Base-by-base conservation (phyloP, 2,888 invertebrate genomes). In the Prosopocoilus inquinatus region DNA sequence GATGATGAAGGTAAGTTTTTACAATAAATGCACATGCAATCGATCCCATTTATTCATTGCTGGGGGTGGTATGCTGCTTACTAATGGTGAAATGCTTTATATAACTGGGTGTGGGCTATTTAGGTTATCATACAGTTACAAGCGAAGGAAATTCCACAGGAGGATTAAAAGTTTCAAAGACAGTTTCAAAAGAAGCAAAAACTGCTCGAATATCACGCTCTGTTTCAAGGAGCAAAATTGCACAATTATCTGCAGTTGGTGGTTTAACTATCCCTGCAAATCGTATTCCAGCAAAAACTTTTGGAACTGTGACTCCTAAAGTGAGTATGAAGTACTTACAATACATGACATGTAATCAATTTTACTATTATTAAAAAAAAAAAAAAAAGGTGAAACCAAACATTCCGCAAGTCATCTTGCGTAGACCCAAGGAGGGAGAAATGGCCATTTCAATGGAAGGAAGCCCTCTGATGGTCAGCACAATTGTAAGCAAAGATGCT, bases 381-480 rank as follows among this genome's bases (percentile, higher is more conserved):
- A n/a, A n/a, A n/a, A n/a, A 38, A 38, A 12, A 36, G 20, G 20
- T 86, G 61, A 79, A 81, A 15, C 84, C 85, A 0, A 81, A 86
- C 53, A 82, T 84, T 0, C 82, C 87, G 0, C 73, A 86, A 67
- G 81, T 85, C 16, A 73, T 87, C 38, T 73, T 87, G 13, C 78
- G 88, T 20, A 78, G 82, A 62, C 85, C 86, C 32, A 79, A 82
- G 2, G 79, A 80, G 59, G 86, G 86, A 0, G 88, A 88, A 77
- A 82, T 85, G 79, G 86, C 84, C 7, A 77, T 87, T 2, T 87
- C 87, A 54, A 81, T 86, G 80, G 81, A 84, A 3, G 87, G 87
- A 5, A 87, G 87, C 51, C 87, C 87, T 0, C 76, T 87, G 41
- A 75, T 86, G 72, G 83, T 84, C 43, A 81, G 83, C 0, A 72